Base-by-base conservation (phyloP, 2,113 vertebrate genomes). In the Pipra filicauda region DNA sequence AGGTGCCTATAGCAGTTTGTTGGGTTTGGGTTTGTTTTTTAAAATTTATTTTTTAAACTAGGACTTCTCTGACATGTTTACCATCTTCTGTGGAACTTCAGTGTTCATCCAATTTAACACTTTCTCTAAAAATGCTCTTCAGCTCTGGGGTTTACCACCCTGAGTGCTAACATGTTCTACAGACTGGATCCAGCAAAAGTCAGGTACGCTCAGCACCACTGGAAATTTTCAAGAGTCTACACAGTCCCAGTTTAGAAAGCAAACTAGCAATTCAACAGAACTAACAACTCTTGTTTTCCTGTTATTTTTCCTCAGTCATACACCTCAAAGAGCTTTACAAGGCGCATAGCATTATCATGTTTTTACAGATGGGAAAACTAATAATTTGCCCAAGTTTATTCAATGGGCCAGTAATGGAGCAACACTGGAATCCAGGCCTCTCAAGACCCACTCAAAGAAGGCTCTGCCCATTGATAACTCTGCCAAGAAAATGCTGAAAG, bases 201-300 rank as follows among this genome's bases (percentile, higher is more conserved):
- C 0, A 0, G 27, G 26, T 37, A 55, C 33, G 6, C 46, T 70
- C 20, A 73, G n/a, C 24, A 69, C 5, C n/a, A 65, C 24, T 41
- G 54, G 33, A 75, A 69, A 57, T 73, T 82, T 75, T 69, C 39
- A 65, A 48, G 28, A 48, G 4, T 24, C 11, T 19, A 48, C 33
- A 54, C 12, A 16, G 26, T 30, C 12, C 8, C 17, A 46, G 28
- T 28, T 82, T 28, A 83, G 46, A 39, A 41, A 78, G 6, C 5
- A 49, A 62, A 48, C 20, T 12, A 87, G 11, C 10, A 57, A 37
- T 52, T 64, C 31, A 79, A 62, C 11, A 76, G 21, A 81, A 43
- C 4, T 64, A 84, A 83, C 2, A 58, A 26, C 5, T 3, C 4
- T 6, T 39, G 6, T 3, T 76, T 58, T 65, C 46, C 59, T 74